These are phyloP conservation scores for Beroe forskalii DNA, from an alignment of 37 sponge, comb jelly and placozoan species.

Conservation along the genomic window DNA sequence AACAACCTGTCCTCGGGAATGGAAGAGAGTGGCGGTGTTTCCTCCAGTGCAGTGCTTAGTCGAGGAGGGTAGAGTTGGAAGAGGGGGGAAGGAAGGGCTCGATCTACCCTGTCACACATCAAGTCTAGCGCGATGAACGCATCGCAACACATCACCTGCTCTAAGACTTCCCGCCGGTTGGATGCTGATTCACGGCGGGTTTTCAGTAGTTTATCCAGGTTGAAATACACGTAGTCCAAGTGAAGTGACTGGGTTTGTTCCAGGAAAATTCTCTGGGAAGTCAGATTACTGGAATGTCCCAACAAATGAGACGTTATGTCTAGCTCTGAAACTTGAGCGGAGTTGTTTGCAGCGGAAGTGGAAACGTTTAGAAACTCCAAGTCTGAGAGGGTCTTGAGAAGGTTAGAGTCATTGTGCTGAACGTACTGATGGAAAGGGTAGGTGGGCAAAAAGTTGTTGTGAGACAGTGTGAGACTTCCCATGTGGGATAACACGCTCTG, in stretches of 20 bases:
- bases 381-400: background rate
- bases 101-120: background rate
- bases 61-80: background rate
- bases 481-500: slow-evolving; percentile 21
- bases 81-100: background rate
- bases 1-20: background rate
- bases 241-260: slow-evolving; percentile 35
- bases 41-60: background rate
- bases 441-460: background rate
- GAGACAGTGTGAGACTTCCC: background rate
- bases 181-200: background rate
- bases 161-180: background rate
- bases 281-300: background rate
- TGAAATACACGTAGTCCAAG: background rate
- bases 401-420: background rate
- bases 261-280: slow-evolving; percentile 1
- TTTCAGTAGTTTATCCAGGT: slow-evolving; percentile 47
- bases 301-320: slow-evolving; percentile 1
- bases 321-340: background rate
- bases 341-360: background rate
- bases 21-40: background rate
- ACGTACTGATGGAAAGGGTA: slow-evolving; percentile 15
- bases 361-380: slow-evolving; percentile 31
- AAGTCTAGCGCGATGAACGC: slow-evolving; percentile 7
- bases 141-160: slow-evolving; percentile 31